Conservation (phyloP, 2,113 vertebrate genomes). For the Empidonax alnorum region DNA sequence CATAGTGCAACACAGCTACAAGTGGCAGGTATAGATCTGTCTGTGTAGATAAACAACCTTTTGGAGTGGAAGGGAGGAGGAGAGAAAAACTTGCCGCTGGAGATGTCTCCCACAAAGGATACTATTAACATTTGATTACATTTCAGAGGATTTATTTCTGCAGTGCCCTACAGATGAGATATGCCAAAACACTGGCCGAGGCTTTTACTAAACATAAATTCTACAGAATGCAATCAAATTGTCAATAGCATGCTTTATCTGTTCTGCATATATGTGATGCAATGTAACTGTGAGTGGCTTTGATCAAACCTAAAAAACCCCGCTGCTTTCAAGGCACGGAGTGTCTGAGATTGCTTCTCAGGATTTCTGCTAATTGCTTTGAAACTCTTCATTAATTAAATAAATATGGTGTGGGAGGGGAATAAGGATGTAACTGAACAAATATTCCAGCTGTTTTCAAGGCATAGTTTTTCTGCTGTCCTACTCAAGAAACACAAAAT, state of each 20-base stretch:
- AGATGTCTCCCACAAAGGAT: constrained; percentile 25
- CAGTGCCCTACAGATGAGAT: neutral
- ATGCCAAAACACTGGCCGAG: constrained; percentile 21
- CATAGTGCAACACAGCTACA: neutral
- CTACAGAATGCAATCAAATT: constrained; percentile 33
- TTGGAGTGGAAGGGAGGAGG: neutral
- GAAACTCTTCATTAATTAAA: neutral
- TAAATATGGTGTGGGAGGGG: neutral
- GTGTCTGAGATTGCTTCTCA: neutral
- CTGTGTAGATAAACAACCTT: neutral
- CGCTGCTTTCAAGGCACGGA: neutral
- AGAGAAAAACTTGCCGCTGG: neutral
- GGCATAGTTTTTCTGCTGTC: neutral
- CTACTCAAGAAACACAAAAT: neutral
- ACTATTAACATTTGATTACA: constrained; percentile 56
- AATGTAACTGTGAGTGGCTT: neutral
- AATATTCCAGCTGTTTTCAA: neutral
- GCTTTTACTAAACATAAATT: constrained; percentile 49
- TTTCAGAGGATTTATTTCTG: constrained; percentile 57
- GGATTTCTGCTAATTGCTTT: neutral
- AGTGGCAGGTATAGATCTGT: neutral
- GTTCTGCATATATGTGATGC: neutral
- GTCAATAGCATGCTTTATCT: neutral
- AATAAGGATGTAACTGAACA: neutral
- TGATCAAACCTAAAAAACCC: neutral